A percentile compares a stretch with the other conserved stretches of the same genome.
phyloP scores from a whole-genome alignment of 35 echinoderm and acorn worm genomes.

The Apostichopus californicus region DNA sequence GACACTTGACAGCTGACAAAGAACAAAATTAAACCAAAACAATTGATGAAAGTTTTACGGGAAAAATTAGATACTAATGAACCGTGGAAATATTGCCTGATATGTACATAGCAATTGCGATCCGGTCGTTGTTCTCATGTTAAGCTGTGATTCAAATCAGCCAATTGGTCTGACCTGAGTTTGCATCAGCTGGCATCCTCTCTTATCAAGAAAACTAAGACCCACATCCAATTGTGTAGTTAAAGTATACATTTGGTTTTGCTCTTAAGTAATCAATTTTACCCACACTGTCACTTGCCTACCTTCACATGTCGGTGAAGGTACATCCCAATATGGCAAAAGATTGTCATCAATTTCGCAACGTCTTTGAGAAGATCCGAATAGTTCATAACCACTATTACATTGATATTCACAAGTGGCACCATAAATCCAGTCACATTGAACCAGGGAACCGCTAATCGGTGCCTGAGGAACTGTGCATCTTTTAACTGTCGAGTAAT shows the following conservation, averaged over 20 bases:
- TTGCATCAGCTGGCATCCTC: not conserved
- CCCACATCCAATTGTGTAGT: not conserved
- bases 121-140: not conserved
- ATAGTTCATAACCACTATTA: not conserved
- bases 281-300: too few species aligned
- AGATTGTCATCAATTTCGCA: not conserved
- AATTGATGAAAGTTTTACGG: not conserved
- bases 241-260: not conserved
- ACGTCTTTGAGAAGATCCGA: not conserved
- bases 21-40: not conserved
- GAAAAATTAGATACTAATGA: not conserved
- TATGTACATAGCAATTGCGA: not conserved
- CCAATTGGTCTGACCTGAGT: not conserved
- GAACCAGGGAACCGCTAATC: not conserved
- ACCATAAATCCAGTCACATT: not conserved
- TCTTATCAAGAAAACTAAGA: not conserved
- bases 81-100: not conserved
- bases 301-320: not conserved
- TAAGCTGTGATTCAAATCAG: not conserved
- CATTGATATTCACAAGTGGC: not conserved
- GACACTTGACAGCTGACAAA: not conserved
- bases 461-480: not conserved
- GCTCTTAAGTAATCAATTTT: too few species aligned
- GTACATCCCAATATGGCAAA: not conserved
- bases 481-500: not conserved